Evolutionary conservation across 1,140 invertebrate species (phyloP), one percentile per base, ranked within the genome.

Genomic region (Mamestra configurata): DNA sequence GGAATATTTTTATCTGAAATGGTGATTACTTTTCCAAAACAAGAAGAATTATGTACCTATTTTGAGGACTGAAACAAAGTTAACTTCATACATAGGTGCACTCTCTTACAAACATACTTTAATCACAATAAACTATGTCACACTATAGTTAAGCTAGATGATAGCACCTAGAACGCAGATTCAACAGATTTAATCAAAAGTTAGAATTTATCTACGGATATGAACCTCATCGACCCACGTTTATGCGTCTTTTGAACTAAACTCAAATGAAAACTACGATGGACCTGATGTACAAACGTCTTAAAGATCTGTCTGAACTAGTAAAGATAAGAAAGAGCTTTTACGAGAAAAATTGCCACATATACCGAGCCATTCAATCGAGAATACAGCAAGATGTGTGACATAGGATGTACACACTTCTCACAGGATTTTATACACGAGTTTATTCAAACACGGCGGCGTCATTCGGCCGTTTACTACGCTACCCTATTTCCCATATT

Each of bases 401-500:
- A 59, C 55, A 59, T 13, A 7, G 11, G n/a, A 35, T 18, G 18
- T 18, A 61, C 27, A 64, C 8, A 64, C 35, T 40, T 20, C n/a
- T 20, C 24, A 40, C 10, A 46, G 20, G 53, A 64, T 55, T 61
- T 76, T 64, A 76, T 49, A 49, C 20, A 18, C 6, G 37, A 59
- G 20, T 59, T 59, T 64, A 76, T 76, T 43, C 37, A 46, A 59
- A 57, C 22, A 49, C 57, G 40, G 46, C 31, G 61, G 22, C 13
- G 40, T 72, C 53, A 31, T 55, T 77, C n/a, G 46, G 75, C 6
- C 75, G 75, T 77, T 77, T 77, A 68, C 46, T 53, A 51, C 61
- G 57, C 1, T 35, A 66, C 59, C 75, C 75, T 40, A 77, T 77
- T 77, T 55, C 61, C 75, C 75, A 77, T 66, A 77, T 77, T 68